Evolutionary conservation across 2,113 vertebrate species (phyloP).

Genomic region (Haliaeetus leucogaster): DNA sequence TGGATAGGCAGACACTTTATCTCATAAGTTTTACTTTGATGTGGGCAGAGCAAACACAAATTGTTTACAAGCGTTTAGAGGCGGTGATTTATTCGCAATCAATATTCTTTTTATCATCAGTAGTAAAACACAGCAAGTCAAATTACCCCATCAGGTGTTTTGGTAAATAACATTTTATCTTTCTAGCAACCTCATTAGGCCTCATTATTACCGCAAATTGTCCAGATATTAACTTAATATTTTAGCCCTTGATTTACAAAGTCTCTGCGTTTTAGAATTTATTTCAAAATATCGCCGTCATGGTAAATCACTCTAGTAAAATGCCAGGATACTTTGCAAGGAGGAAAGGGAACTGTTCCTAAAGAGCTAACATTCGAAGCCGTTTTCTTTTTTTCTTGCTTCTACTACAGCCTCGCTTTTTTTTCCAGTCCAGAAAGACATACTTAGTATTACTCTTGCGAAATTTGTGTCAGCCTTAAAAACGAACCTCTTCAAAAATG

Average conservation of each 20-base stretch:
- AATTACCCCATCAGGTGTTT: constrained; percentile 81
- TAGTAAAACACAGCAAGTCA: constrained; percentile 78
- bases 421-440: background rate
- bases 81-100: constrained; percentile 80
- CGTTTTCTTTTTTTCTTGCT: background rate
- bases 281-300: background rate
- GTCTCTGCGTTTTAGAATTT: background rate
- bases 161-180: constrained; percentile 81
- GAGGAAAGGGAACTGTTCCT: background rate
- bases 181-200: constrained; percentile 77
- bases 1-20: constrained; percentile 24
- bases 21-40: constrained; percentile 73
- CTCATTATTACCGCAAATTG: constrained; percentile 73
- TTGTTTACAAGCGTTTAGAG: constrained; percentile 65
- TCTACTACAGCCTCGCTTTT: background rate
- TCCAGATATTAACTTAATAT: constrained; percentile 10
- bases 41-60: constrained; percentile 39
- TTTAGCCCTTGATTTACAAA: constrained; percentile 35
- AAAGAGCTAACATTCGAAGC: background rate
- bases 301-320: background rate
- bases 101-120: constrained; percentile 82
- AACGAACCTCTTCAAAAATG: background rate
- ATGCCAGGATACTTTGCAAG: background rate
- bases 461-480: background rate
- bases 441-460: background rate